A percentile compares a stretch with the other conserved stretches of the same genome.
These are phyloP conservation scores for Corythucha ciliata DNA, from an alignment of 2,888 invertebrate species.

Conservation along the genomic window DNA sequence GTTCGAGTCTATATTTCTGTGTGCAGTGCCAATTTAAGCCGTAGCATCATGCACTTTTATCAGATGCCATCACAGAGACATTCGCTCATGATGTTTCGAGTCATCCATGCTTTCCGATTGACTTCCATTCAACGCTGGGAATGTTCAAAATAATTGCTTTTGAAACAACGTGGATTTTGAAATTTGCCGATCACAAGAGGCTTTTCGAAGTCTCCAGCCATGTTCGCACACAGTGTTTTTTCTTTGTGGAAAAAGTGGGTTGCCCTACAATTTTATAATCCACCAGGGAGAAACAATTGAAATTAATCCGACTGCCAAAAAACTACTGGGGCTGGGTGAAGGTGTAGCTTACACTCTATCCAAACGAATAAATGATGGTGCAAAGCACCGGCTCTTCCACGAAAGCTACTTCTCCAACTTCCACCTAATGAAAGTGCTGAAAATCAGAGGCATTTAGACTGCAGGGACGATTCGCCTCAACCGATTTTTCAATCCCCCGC, in stretches of 20 bases:
- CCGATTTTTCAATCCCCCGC: constrained; percentile 20
- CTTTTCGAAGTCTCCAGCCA: constrained; percentile 32
- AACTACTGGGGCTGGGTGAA: constrained; percentile 27
- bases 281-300: constrained; percentile 33
- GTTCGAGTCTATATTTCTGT: too few relatives aligned
- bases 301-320: constrained; percentile 8
- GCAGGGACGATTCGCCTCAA: constrained; percentile 21
- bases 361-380: too few relatives aligned
- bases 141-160: too few relatives aligned
- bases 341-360: constrained; percentile 27
- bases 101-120: too few relatives aligned
- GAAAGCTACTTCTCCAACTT: constrained; percentile 3
- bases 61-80: too few relatives aligned
- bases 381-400: not conserved
- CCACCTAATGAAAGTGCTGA: too few relatives aligned
- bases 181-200: too few relatives aligned
- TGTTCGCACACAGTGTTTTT: constrained; percentile 34
- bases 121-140: too few relatives aligned
- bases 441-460: constrained; percentile 4
- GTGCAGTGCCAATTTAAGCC: too few relatives aligned
- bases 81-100: too few relatives aligned
- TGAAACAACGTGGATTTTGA: too few relatives aligned
- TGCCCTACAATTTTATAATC: constrained; percentile 32
- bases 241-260: constrained; percentile 31
- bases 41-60: too few relatives aligned